Evolutionary conservation across 2,888 invertebrate genomes (phyloP).

Genomic region (Sinhomidia bicolor): DNA sequence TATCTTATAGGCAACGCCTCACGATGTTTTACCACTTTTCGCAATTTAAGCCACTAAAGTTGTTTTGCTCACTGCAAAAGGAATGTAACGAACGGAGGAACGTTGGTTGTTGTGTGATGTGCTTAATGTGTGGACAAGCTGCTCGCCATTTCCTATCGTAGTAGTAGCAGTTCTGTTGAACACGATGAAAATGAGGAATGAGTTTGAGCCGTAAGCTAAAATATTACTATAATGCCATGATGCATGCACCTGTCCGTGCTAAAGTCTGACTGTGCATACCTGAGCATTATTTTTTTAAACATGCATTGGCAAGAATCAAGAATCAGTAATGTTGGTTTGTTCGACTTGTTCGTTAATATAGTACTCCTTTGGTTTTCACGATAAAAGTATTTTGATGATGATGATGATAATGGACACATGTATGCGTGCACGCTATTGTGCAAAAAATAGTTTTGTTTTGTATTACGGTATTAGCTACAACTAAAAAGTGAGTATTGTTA

Average conservation of each 20-base stretch:
- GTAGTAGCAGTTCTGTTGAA: not conserved
- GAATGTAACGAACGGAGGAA: not conserved
- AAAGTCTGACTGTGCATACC: slow-evolving; percentile 23
- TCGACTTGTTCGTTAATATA: not conserved
- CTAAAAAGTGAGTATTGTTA: slow-evolving; percentile 29
- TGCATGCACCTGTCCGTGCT: slow-evolving; percentile 27
- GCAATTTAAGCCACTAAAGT: not conserved
- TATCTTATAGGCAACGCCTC: slow-evolving; percentile 47
- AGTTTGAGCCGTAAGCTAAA: not conserved
- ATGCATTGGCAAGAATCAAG: slow-evolving; percentile 14
- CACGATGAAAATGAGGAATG: slow-evolving; percentile 34
- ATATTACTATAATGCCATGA: not conserved
- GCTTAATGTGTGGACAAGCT: not conserved
- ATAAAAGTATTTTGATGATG: not conserved
- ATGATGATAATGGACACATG: slow-evolving; percentile 28
- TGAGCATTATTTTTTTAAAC: slow-evolving; percentile 6
- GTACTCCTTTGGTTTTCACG: not conserved
- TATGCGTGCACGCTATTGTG: slow-evolving; percentile 18
- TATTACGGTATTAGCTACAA: not conserved
- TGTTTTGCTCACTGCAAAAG: not conserved
- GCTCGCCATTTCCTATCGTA: too few relatives aligned
- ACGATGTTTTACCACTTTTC: slow-evolving; percentile 12
- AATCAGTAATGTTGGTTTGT: slow-evolving; percentile 2
- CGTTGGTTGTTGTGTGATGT: not conserved
- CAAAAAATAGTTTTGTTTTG: slow-evolving; percentile 31